Percentiles rank a stretch among this genome's conserved stretches.
These are phyloP conservation scores for Chalcis sispes DNA, from an alignment of 2,888 invertebrate genomes.

Conservation along the genomic window DNA sequence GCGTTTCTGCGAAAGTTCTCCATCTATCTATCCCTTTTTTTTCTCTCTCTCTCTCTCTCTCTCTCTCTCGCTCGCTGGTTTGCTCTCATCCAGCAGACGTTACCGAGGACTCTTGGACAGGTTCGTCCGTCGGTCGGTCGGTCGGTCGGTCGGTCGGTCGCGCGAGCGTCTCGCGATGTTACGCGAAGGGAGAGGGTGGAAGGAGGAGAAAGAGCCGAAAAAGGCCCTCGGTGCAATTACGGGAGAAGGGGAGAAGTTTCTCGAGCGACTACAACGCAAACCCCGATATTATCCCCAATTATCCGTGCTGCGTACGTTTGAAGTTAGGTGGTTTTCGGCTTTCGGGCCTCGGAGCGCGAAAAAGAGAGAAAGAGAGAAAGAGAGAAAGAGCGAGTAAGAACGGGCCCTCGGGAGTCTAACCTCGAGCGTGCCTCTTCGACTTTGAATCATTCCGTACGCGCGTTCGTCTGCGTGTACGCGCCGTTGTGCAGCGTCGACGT, in stretches of 20 bases:
- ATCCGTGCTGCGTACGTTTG: slow-evolving; percentile 68
- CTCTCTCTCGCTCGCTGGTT: slow-evolving; percentile 42
- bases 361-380: slow-evolving; percentile 13
- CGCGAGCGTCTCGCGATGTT: slow-evolving; percentile 23
- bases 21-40: not conserved
- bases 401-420: slow-evolving; percentile 36
- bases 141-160: not conserved
- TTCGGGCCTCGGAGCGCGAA: slow-evolving; percentile 43
- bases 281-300: slow-evolving; percentile 75
- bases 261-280: slow-evolving; percentile 59
- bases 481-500: slow-evolving; percentile 57
- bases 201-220: slow-evolving; percentile 59
- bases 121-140: slow-evolving; percentile 43
- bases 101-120: too few species aligned
- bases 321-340: slow-evolving; percentile 71
- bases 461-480: not conserved
- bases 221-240: slow-evolving; percentile 73
- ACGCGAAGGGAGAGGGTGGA: slow-evolving; percentile 35
- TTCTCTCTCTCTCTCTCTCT: slow-evolving; percentile 49
- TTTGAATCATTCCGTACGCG: not conserved
- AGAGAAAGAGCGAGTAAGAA: too few species aligned
- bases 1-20: slow-evolving; percentile 69
- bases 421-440: slow-evolving; percentile 33
- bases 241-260: slow-evolving; percentile 45
- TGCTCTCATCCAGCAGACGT: too few species aligned